Conservation (phyloP, 2,888 invertebrate genomes). For the Abscondita cerata region DNA sequence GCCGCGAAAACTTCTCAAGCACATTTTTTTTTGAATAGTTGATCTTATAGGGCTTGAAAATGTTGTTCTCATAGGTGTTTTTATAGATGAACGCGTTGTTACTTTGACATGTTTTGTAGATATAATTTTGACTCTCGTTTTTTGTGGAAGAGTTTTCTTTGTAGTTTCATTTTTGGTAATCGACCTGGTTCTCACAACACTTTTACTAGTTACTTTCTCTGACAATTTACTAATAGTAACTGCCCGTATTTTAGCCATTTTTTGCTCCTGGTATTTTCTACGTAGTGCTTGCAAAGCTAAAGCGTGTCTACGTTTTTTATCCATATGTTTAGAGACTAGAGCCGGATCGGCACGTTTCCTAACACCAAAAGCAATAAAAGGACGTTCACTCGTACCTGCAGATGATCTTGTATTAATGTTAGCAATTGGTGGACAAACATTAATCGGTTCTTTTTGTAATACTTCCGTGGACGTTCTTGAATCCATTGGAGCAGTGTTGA, state of each 20-base stretch:
- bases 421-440: constrained; percentile 52
- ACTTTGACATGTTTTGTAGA: constrained; percentile 55
- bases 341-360: constrained; percentile 64
- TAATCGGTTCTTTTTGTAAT: constrained; percentile 48
- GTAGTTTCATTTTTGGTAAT: constrained; percentile 56
- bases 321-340: constrained; percentile 57
- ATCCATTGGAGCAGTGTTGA: constrained; percentile 61
- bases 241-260: constrained; percentile 63
- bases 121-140: constrained; percentile 53
- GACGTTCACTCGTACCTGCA: constrained; percentile 51
- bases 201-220: constrained; percentile 56
- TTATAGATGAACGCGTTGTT: constrained; percentile 40
- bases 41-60: constrained; percentile 43
- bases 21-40: constrained; percentile 49
- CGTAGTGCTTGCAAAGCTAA: constrained; percentile 64
- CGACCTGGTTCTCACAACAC: constrained; percentile 61
- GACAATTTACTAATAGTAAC: constrained; percentile 58
- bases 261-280: constrained; percentile 68
- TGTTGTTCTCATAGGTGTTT: constrained; percentile 45
- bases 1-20: constrained; percentile 58
- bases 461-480: constrained; percentile 44
- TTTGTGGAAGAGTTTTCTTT: constrained; percentile 51
- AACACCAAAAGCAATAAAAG: constrained; percentile 64
- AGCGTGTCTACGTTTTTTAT: constrained; percentile 57
- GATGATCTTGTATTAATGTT: constrained; percentile 49